A percentile compares a stretch with the other conserved stretches of the same genome.
Conservation (phyloP, 2,113 vertebrate genomes). For the Burhinus oedicnemus region DNA sequence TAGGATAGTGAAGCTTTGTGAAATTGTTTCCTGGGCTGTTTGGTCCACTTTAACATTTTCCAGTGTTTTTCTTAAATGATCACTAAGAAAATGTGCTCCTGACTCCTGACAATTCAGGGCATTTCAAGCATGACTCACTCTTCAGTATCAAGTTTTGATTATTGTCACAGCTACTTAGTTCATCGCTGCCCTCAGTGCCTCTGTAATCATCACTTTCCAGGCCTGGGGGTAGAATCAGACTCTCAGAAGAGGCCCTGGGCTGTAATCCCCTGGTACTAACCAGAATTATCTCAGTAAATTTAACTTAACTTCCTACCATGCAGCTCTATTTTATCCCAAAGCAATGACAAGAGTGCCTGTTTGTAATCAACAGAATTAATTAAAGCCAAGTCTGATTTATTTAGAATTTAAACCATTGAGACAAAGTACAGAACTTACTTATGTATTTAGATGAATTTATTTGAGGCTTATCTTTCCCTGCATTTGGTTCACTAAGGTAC, state of each 20-base stretch:
- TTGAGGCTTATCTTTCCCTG: neutral
- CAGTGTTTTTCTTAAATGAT: neutral
- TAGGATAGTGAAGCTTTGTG: neutral
- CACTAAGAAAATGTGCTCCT: neutral
- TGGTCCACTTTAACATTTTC: neutral
- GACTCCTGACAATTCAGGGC: neutral
- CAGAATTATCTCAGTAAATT: constrained; percentile 55
- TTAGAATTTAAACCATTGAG: neutral
- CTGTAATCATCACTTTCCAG: neutral
- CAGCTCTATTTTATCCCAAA: neutral
- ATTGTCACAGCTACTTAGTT: neutral
- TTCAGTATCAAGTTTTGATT: neutral
- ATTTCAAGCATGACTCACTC: neutral
- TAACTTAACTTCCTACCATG: neutral
- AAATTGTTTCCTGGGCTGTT: neutral
- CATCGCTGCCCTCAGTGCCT: neutral
- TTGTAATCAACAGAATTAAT: neutral
- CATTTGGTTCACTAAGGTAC: neutral
- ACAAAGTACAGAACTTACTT: neutral
- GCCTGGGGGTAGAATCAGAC: neutral
- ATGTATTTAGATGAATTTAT: neutral
- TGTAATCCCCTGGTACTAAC: neutral
- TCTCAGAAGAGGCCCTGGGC: neutral
- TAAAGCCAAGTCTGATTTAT: neutral
- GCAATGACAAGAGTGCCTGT: neutral